A percentile compares a stretch with the other conserved stretches of the same genome.
Evolutionary conservation across 2,888 invertebrate genomes (phyloP).

Genomic region (Emmelina monodactyla): DNA sequence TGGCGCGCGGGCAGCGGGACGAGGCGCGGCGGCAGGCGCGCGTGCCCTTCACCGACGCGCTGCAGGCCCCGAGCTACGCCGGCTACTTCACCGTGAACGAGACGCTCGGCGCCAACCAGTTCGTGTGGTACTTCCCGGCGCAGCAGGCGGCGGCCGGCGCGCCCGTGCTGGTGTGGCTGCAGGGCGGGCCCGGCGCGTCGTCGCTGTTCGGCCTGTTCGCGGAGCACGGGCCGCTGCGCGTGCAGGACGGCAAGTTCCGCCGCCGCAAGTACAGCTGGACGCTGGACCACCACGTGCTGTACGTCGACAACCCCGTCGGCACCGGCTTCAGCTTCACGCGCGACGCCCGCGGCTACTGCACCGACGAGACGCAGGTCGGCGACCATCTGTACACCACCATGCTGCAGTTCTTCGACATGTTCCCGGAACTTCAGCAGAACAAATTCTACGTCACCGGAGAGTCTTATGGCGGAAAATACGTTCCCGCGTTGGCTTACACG

Average conservation of each 20-base stretch:
- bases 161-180: constrained; percentile 83
- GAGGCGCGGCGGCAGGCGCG: constrained; percentile 66
- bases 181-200: constrained; percentile 85
- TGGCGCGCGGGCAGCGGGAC: constrained; percentile 74
- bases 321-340: constrained; percentile 92
- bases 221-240: constrained; percentile 79
- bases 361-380: constrained; percentile 81
- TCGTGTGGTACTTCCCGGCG: constrained; percentile 93
- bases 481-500: constrained; percentile 78
- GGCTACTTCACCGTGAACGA: constrained; percentile 87
- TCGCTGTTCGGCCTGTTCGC: constrained; percentile 82
- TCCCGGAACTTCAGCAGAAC: constrained; percentile 75
- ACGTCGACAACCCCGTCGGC: constrained; percentile 93
- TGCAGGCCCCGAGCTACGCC: constrained; percentile 73
- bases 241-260: constrained; percentile 41
- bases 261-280: constrained; percentile 83
- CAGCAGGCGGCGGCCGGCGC: constrained; percentile 61
- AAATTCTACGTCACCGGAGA: constrained; percentile 91
- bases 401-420: constrained; percentile 83
- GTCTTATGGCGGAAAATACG: constrained; percentile 83
- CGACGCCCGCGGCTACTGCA: constrained; percentile 77
- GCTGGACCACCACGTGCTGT: constrained; percentile 79
- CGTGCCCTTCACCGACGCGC: constrained; percentile 67
- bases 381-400: constrained; percentile 79
- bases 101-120: constrained; percentile 79